Base-by-base conservation (phyloP, 2,113 vertebrate genomes). In the Balaenoptera acutorostrata region DNA sequence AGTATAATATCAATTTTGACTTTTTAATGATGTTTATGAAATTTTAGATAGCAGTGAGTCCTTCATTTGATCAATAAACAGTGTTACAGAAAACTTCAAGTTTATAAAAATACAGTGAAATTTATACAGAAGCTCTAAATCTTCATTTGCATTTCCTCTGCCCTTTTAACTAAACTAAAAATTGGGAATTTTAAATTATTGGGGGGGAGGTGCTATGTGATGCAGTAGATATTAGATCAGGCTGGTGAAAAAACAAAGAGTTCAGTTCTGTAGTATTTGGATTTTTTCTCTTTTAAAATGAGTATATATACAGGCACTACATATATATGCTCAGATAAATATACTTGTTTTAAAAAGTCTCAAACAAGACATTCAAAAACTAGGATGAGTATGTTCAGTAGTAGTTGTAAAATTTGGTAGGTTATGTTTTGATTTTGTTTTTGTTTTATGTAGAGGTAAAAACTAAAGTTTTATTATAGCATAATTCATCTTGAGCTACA, bases 1-100 rank as follows among this genome's bases (percentile, higher is more conserved):
- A 98, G 98, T 98, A 98, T 99, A 98, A 98, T 99, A 99, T 98
- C 98, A 98, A 98, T 98, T 99, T 99, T 98, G 98, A 98, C 98
- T 99, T 99, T 99, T 99, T 99, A 99, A 99, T 99, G 98, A 98
- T 98, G 98, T 99, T 99, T 99, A 98, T 98, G 98, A 98, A 98
- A 99, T 99, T 99, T 99, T 99, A 99, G 99, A 99, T 98, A 98
- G 98, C 98, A 97, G 98, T 98, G 97, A 97, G 93, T 98, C 98
- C 98, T 97, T 99, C 98, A 98, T 99, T 99, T 99, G 98, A 99
- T 99, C 99, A 98, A 98, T 99, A 98, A 99, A 98, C 99, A 99
- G 99, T 99, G 98, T 99, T 99, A 99, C 94, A 98, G 97, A 98
- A 98, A 98, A 98, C 95, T 97, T 98, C 84, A 57, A 97, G 97